Base-by-base conservation (phyloP, 1,140 invertebrate genomes). In the Formica selysi region DNA sequence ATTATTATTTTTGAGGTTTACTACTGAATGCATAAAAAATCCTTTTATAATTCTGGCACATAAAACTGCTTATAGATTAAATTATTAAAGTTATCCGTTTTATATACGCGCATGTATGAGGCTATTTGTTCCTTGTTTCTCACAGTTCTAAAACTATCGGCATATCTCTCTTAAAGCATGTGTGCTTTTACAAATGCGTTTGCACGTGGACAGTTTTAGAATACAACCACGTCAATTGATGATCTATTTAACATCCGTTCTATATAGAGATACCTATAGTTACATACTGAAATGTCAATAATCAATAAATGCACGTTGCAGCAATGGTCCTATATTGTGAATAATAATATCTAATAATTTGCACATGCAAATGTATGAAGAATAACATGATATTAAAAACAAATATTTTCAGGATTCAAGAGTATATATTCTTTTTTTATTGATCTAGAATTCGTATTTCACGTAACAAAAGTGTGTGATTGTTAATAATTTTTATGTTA, bases 91-190 rank as follows among this genome's bases (percentile, higher is more conserved):
- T 80, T 57, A 26, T 44, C 1, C 26, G 13, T 54, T 19, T 11
- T 26, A 29, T 29, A n/a, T 19, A 36, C 4, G 2, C 1, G 8
- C 13, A 16, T n/a, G 13, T 10, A 13, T 61, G 36, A 29, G 22
- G 11, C 6, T n/a, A 71, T 83, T 83, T 74, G 79, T 83, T 74
- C 22, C 29, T 22, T n/a, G 41, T 4, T 67, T 41, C 32, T 73
- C 79, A 6, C 7, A 83, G 79, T 83, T 74, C 22, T 54, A 48
- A 57, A 74, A 83, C 68, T 83, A 83, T 83, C 54, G 79, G 79
- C 68, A 74, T 19, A 57, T 73, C 76, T 57, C 68, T 61, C 74
- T 83, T 73, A 65, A 44, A 78, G 44, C 36, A 2, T 38, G 6
- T 26, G 54, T 29, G 68, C 68, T 48, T 83, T 62, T 61, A 74